Conservation (phyloP, 2,797 vertebrate species). For the Leuciscus waleckii region DNA sequence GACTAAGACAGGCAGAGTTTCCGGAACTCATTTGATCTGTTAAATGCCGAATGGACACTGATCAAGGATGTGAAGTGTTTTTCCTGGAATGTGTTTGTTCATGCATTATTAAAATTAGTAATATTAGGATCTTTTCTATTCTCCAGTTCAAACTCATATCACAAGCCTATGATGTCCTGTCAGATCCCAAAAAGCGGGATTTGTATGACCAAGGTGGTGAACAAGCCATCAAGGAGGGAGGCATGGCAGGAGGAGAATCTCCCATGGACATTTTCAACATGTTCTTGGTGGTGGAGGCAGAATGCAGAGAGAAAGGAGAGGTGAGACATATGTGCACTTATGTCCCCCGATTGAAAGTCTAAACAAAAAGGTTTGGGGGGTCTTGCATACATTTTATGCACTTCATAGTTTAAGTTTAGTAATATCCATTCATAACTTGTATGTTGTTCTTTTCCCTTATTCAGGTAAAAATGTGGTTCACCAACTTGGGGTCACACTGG, state of each 20-base stretch:
- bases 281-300: slow-evolving; percentile 97
- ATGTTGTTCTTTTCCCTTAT: background rate
- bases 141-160: slow-evolving; percentile 96
- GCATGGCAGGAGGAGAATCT: slow-evolving; percentile 83
- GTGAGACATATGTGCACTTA: slow-evolving; percentile 67
- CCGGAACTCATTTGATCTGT: background rate
- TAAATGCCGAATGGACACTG: background rate
- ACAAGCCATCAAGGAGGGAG: slow-evolving; percentile 97
- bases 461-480: slow-evolving; percentile 94
- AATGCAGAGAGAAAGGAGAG: slow-evolving; percentile 93
- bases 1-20: background rate
- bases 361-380: background rate
- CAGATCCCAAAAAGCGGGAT: slow-evolving; percentile 93
- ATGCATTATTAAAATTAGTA: background rate
- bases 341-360: background rate
- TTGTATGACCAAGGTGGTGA: slow-evolving; percentile 98
- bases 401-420: background rate
- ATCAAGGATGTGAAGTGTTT: background rate
- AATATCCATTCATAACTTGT: background rate
- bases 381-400: background rate
- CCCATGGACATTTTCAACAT: slow-evolving; percentile 99
- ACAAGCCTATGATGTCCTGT: slow-evolving; percentile 97
- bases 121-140: slow-evolving; percentile 48
- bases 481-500: slow-evolving; percentile 88
- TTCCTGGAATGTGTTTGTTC: background rate